Base-by-base conservation (phyloP, 2,113 vertebrate genomes). In the Heloderma charlesbogerti region DNA sequence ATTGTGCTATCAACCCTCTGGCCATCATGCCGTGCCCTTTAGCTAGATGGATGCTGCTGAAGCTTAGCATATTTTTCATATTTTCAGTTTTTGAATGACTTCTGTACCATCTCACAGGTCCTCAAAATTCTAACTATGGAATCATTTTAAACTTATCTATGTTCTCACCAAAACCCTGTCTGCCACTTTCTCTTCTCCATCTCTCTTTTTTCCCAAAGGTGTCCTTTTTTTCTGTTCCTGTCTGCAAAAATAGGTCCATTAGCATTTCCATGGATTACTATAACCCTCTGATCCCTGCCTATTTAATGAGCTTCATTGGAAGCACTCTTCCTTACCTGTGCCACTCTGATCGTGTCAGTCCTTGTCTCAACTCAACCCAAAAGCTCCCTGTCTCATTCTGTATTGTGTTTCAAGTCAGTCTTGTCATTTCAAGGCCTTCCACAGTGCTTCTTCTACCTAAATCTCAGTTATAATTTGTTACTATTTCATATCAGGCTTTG, bases 161-260 rank as follows among this genome's bases (percentile, higher is more conserved):
- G 72, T 34, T 89, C 45, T 86, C 16, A 86, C 45, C 40, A 75
- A 63, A 80, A 86, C 34, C 7, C n/a, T 80, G 48, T n/a, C n/a
- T 80, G 48, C 27, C 34, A 87, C 66, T 87, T 81, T 60, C 51
- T 34, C n/a, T 51, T 86, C 63, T 60, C 34, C 37, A 71, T 34
- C 37, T 13, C 57, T n/a, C 60, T 67, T 72, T 34, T 51, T 51
- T 51, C 48, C 48, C 72, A 81, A 72, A 80, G 31, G 67, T 81
- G 37, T 27, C 25, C 54, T 89, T 84, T 77, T 18, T 91, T 66
- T 72, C 27, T 27, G 4, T 31, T 79, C 45, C 63, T 25, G 48
- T 18, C 51, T 87, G 77, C 40, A 72, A 91, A 87, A 91, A 86
- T 77, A n/a, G 66, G 18, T 40, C 66, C 48, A 83, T 89, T 83